Base-by-base conservation (phyloP, 37 sponge, comb jelly and placozoan species). In the Eunapius fragilis region DNA sequence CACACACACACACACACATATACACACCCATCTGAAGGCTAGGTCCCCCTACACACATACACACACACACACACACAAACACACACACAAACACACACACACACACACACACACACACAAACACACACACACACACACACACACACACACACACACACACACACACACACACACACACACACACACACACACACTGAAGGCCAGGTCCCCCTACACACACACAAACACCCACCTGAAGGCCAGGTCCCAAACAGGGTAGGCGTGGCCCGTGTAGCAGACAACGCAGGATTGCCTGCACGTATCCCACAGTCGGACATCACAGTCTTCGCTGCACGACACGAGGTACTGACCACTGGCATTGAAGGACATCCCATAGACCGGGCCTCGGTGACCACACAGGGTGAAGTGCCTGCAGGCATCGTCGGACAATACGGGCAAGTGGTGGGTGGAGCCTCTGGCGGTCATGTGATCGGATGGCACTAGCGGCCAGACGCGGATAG, bases 171-270 rank as follows among this genome's bases (percentile, higher is more conserved):
- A n/a, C n/a, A n/a, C n/a, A n/a, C n/a, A n/a, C n/a, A n/a, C n/a
- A n/a, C n/a, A n/a, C n/a, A n/a, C n/a, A n/a, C n/a, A n/a, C n/a
- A n/a, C n/a, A n/a, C n/a, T n/a, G n/a, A n/a, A n/a, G n/a, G n/a
- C n/a, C n/a, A n/a, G n/a, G n/a, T n/a, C n/a, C 28, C 4, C 71
- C 5, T 13, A 12, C 14, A 13, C 12, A 30, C 14, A 78, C 79
- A 78, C 14, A 50, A 12, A 9, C 14, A 78, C 45, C 23, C 67
- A 93, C 94, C 94, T 93, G 31, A 86, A 82, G 10, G 88, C 74
- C 0, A 93, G 91, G 45, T 93, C 93, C 87, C 87, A 89, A 28
- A 95, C 94, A 25, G 96, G 96, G 70, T 92, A 95, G 48, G 74
- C 72, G 75, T 95, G 96, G 25, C 96, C 96, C 67, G 38, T 35